Base-by-base conservation (phyloP, 2,113 vertebrate species). In the Tichodroma muraria region DNA sequence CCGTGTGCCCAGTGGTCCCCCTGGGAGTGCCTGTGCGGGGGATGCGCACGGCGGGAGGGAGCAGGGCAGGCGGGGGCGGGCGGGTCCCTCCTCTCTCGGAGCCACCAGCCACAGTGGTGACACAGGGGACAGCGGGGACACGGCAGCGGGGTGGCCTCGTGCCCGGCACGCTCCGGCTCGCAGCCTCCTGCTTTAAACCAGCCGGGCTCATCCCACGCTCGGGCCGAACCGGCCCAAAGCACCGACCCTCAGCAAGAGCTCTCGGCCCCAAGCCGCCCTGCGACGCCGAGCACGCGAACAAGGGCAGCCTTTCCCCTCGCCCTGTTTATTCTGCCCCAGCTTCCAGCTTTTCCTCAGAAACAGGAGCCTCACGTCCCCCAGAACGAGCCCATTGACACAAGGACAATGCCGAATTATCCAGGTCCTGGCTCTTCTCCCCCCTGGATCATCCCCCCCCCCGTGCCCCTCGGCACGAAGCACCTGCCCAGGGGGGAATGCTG, bases 1-100 rank as follows among this genome's bases (percentile, higher is more conserved):
- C 65, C 72, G 6, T 2, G 18, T 25, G 59, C 79, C 59, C 50
- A 0, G 0, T 0, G 44, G 21, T 13, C 5, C 25, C 5, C 4
- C 6, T 3, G 1, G 0, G 33, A 52, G 85, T 13, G 70, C 6
- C 53, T 0, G 4, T 0, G 33, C 0, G 13, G 5, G 6, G 0
- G 12, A 15, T 2, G 65, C 33, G 3, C 23, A 1, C 0, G 0
- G 22, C 6, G 2, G 80, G 24, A 50, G 49, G 42, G n/a, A 63
- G 75, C 38, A 0, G 37, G 59, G 44, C 33, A 8, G 81, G 40
- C 21, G 3, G 19, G 15, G 7, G 31, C 33, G 31, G 54, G 33
- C 30, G 4, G 35, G 50, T 44, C 47, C 49, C 13, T 40, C 15
- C 31, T 8, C 3, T n/a, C 17, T 5, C 18, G 1, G 1, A 33